These are phyloP conservation scores for Mastigias papua DNA, from an alignment of 30 jellyfish, hydroid and myxozoan genomes.

Conservation along the genomic window DNA sequence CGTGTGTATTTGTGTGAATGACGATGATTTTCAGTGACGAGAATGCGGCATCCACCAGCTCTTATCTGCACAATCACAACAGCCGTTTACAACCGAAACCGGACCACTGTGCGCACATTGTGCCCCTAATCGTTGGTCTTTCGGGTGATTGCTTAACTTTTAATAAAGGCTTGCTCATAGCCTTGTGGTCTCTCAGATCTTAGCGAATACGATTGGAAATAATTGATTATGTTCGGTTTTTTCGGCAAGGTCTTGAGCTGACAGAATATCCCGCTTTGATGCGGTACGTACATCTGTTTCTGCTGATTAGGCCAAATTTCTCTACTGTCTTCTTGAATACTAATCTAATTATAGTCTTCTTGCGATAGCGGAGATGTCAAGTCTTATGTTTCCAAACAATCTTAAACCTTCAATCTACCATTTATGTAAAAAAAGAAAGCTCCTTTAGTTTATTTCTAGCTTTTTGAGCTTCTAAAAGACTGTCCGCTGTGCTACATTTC, in stretches of 20 bases:
- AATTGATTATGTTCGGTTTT: conserved; percentile 40
- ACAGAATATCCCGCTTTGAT: conserved; percentile 55
- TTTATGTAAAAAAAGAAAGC: not conserved
- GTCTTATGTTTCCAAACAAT: conserved; percentile 32
- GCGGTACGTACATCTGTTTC: conserved; percentile 68
- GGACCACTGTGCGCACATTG: not conserved
- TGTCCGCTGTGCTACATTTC: not conserved
- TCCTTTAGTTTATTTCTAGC: not conserved
- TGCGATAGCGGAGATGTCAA: conserved; percentile 30
- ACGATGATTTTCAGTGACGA: not conserved
- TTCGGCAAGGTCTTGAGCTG: conserved; percentile 49
- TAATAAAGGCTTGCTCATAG: conserved; percentile 54
- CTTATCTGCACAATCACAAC: not conserved
- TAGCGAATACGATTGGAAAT: conserved; percentile 71
- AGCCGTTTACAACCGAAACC: not conserved
- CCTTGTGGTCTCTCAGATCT: conserved; percentile 83
- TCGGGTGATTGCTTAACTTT: conserved; percentile 12
- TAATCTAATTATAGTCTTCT: conserved; percentile 35
- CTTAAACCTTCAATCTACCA: conserved; percentile 3
- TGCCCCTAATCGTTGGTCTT: not conserved
- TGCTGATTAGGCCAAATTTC: conserved; percentile 38
- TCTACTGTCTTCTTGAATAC: conserved; percentile 21
- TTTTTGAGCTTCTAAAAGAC: conserved; percentile 1
- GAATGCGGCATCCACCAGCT: not conserved
- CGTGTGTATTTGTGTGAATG: no score